A percentile compares a stretch with the other conserved stretches of the same genome.
Conservation (phyloP, 2,113 vertebrate species). For the Channa maculata region DNA sequence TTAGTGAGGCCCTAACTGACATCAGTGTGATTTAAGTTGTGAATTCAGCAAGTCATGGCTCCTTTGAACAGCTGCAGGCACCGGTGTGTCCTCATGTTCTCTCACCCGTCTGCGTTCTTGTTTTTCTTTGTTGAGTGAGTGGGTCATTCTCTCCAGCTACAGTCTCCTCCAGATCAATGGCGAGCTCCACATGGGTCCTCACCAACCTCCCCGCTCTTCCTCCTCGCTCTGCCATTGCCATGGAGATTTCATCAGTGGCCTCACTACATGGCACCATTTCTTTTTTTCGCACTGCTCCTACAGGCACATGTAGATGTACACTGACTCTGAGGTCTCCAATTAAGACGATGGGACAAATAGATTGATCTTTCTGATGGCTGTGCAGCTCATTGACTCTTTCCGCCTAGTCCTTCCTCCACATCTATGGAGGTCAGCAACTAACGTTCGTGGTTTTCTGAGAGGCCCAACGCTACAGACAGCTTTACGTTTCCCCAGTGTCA, state of each 20-base stretch:
- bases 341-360: slow-evolving; percentile 8
- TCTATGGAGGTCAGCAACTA: slow-evolving; percentile 3
- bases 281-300: slow-evolving; percentile 7
- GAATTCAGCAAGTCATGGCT: slow-evolving; percentile 20
- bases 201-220: slow-evolving; percentile 43
- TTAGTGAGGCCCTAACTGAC: background rate
- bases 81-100: slow-evolving; percentile 13
- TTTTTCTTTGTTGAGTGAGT: slow-evolving; percentile 49
- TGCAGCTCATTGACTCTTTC: background rate
- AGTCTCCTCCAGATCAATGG: slow-evolving; percentile 64
- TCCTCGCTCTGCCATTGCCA: slow-evolving; percentile 57
- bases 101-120: slow-evolving; percentile 46
- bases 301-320: background rate
- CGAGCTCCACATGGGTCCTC: slow-evolving; percentile 65
- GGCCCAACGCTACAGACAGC: background rate
- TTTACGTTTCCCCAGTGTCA: slow-evolving; percentile 19
- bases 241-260: slow-evolving; percentile 60
- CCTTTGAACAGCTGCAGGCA: background rate
- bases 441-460: background rate
- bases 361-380: background rate
- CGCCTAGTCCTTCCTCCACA: background rate
- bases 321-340: slow-evolving; percentile 17
- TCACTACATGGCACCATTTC: background rate
- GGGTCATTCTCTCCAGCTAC: slow-evolving; percentile 52
- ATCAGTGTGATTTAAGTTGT: slow-evolving; percentile 9